A percentile compares a stretch with the other conserved stretches of the same genome.
Conservation (phyloP, 2,797 vertebrate species). For the Cygnus olor region DNA sequence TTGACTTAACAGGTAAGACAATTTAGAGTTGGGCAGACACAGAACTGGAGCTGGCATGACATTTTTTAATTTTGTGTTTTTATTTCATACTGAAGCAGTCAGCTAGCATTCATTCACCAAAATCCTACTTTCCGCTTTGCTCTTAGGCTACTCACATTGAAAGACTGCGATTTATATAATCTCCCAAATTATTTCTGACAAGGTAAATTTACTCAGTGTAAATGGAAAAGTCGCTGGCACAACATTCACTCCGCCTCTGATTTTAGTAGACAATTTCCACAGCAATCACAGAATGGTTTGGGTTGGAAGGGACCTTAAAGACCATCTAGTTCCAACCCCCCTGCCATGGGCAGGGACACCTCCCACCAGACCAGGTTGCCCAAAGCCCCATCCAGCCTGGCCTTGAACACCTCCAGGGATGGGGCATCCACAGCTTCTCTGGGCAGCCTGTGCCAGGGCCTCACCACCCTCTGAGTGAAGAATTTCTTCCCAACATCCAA, state of each 20-base stretch:
- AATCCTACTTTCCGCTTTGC: not conserved
- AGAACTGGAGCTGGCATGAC: not conserved
- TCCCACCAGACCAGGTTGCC: no score
- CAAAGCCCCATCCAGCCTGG: no score
- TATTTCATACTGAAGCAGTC: not conserved
- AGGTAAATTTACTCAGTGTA: not conserved
- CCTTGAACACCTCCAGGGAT: no score
- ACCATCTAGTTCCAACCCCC: no score
- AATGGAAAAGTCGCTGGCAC: accelerated
- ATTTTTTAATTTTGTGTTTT: not conserved
- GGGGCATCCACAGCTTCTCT: no score
- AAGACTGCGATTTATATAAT: not conserved
- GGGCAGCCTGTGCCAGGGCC: no score
- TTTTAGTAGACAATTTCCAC: not conserved
- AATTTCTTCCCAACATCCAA: no score
- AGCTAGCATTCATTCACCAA: not conserved
- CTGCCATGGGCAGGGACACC: no score
- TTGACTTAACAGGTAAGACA: not conserved
- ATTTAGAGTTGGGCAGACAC: not conserved
- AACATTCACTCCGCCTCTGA: not conserved
- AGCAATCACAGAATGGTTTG: no score
- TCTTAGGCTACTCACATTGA: not conserved
- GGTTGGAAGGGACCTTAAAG: no score
- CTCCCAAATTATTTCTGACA: not conserved
- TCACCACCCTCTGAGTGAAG: no score